Evolutionary conservation across 92 coral and sea anemone species (phyloP), one percentile per base, ranked within the genome.

Genomic region (Porites cylindrica): DNA sequence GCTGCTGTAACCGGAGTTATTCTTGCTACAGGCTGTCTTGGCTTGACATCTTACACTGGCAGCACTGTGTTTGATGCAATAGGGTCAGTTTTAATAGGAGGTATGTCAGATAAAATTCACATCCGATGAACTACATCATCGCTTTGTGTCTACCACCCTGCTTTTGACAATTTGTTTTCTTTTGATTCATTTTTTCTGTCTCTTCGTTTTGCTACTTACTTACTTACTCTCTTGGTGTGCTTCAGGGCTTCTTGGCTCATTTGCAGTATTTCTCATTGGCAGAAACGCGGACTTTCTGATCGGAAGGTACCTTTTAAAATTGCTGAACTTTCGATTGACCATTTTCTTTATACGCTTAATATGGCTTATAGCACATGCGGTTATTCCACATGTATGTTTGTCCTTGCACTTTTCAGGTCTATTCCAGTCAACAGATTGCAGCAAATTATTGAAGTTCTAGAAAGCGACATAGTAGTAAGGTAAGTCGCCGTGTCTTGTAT

Each of bases 381-480:
- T 66, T 14, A 52, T 26, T 19, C 1, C 17, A n/a, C 29, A 62
- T 20, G 9, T 1, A 11, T n/a, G 13, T 77, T 24, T 26, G 10
- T 32, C 59, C 21, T 32, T 23, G 53, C 29, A 56, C 8, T 59
- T 26, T 61, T n/a, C 86, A 97, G 99, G 68, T 97, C 99, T 18
- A 97, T 97, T 60, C 99, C 99, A 32, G 92, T 91, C 24, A 93
- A 92, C 74, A 86, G 99, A 66, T 89, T 97, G 72, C 90, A 91
- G 76, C 98, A 97, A 77, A 95, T 97, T 76, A 97, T 97, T 79
- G 98, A 97, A 80, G 99, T 95, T 14, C 72, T 97, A 84, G 99
- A 97, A 87, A 96, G 98, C 75, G 99, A 97, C 86, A 95, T 97
- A 82, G 90, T 97, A 50, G 99, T 97, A 76, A 94, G 99, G 98